These are phyloP conservation scores for Litoditis marina DNA, from an alignment of 2,888 invertebrate species.

Conservation along the genomic window DNA sequence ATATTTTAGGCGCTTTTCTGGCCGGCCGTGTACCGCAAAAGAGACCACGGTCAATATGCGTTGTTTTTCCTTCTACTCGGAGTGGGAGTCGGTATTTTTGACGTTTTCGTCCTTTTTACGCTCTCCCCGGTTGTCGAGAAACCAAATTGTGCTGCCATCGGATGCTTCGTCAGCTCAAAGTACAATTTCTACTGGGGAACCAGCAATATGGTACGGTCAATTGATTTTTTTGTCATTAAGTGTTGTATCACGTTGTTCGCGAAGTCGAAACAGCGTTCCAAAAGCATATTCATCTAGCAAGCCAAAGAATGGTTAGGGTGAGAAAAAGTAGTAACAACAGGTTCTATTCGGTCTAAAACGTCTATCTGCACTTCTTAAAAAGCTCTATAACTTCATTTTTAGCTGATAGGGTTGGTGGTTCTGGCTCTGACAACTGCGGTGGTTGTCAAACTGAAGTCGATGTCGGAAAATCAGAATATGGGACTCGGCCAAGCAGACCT, in stretches of 20 bases:
- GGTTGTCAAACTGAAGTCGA: neutral
- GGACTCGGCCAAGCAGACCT: too few species aligned
- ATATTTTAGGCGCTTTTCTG: conserved; percentile 3
- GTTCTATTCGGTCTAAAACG: too few species aligned
- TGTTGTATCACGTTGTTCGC: too few species aligned
- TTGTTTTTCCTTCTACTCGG: neutral
- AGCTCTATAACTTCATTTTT: too few species aligned
- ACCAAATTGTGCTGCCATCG: conserved; percentile 3
- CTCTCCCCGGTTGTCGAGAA: neutral
- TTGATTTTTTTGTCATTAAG: too few species aligned
- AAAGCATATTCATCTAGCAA: too few species aligned
- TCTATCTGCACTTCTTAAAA: too few species aligned
- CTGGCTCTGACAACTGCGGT: neutral
- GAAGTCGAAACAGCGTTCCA: too few species aligned
- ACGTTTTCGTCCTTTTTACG: neutral
- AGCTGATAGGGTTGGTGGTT: neutral
- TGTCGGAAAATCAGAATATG: too few species aligned
- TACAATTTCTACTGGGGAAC: conserved; percentile 2
- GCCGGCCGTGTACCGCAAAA: neutral
- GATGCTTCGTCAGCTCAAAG: conserved; percentile 1
- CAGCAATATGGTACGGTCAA: conserved; percentile 5
- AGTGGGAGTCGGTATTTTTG: neutral
- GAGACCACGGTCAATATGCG: neutral
- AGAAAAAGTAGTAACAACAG: too few species aligned
- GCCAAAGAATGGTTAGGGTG: too few species aligned